Conservation (phyloP, 2,888 invertebrate genomes). For the Unio pictorum region DNA sequence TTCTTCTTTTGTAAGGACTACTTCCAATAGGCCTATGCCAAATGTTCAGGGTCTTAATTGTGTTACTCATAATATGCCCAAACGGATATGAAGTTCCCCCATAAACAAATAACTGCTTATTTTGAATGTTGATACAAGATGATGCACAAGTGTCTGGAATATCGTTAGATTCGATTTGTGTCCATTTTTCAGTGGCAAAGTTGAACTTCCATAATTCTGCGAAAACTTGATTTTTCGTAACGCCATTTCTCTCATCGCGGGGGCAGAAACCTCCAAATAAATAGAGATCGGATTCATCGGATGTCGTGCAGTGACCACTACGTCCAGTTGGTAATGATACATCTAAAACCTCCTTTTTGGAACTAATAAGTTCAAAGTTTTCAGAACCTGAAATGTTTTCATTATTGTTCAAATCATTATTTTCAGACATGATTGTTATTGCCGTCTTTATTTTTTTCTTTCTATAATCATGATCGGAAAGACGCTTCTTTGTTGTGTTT, state of each 20-base stretch:
- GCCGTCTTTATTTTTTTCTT: no score
- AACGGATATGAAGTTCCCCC: slow-evolving; percentile 97
- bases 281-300: slow-evolving; percentile 43
- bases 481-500: no score
- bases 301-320: slow-evolving; percentile 48
- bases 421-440: no score
- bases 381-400: no score
- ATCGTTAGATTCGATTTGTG: slow-evolving; percentile 76
- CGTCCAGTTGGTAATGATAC: slow-evolving; percentile 32
- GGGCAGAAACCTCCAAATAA: slow-evolving; percentile 48
- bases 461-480: no score
- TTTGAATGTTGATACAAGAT: slow-evolving; percentile 26
- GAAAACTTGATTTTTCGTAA: slow-evolving; percentile 24
- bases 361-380: no score
- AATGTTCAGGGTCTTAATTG: slow-evolving; percentile 75
- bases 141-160: slow-evolving; percentile 42
- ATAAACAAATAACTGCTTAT: slow-evolving; percentile 80
- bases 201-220: slow-evolving; percentile 89
- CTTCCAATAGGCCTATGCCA: slow-evolving; percentile 1
- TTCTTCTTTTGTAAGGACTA: no score
- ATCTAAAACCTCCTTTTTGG: slow-evolving; percentile 5
- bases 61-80: slow-evolving; percentile 84
- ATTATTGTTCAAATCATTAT: no score
- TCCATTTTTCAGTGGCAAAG: slow-evolving; percentile 84
- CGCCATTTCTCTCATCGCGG: slow-evolving; percentile 24